These are phyloP conservation scores for Acholoe squamosa DNA, from an alignment of 2,888 invertebrate genomes.

Conservation along the genomic window DNA sequence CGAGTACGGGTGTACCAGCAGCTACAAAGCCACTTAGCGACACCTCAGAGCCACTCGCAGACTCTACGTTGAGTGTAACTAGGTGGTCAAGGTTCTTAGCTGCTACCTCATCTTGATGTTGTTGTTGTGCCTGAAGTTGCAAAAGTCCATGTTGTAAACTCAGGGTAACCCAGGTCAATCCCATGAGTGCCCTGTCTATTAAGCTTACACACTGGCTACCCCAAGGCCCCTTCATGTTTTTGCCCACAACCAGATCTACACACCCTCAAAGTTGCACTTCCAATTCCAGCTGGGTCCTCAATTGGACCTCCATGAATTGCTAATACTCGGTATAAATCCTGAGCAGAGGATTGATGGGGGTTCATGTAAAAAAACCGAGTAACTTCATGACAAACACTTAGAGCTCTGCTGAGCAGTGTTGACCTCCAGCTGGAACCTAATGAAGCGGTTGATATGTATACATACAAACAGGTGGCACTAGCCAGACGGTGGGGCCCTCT, in stretches of 20 bases:
- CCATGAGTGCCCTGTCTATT: background rate
- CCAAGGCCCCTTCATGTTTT: background rate
- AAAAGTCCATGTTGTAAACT: background rate
- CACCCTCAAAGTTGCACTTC: background rate
- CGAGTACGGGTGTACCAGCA: background rate
- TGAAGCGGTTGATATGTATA: too few species aligned
- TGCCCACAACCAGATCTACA: background rate
- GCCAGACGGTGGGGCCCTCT: too few species aligned
- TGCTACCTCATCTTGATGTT: background rate
- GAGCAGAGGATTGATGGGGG: too few species aligned
- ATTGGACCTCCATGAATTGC: too few species aligned
- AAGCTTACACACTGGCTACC: background rate
- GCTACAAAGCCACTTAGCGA: slow-evolving; percentile 7
- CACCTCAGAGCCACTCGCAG: background rate
- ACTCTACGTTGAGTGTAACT: slow-evolving; percentile 7
- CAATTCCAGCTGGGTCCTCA: too few species aligned
- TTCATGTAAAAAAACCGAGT: too few species aligned
- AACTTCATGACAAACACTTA: too few species aligned
- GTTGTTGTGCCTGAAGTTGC: background rate
- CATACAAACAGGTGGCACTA: too few species aligned
- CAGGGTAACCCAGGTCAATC: background rate
- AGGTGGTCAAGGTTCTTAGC: background rate
- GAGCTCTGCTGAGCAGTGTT: too few species aligned
- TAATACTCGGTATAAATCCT: too few species aligned
- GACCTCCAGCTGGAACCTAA: too few species aligned